Conservation (phyloP, 2,113 vertebrate species). For the Poecilia latipinna region DNA sequence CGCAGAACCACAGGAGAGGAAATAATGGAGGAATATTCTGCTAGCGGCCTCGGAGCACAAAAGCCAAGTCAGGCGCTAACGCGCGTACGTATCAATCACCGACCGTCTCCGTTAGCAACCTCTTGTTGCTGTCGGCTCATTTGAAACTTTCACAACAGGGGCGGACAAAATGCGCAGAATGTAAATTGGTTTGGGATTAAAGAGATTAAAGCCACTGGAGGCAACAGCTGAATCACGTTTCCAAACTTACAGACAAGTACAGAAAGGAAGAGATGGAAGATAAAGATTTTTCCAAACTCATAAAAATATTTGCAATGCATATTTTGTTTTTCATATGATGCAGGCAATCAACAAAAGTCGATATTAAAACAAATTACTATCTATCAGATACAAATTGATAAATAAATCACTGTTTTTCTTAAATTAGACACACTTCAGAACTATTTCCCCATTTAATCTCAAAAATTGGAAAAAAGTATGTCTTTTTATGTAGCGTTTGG, state of each 20-base stretch:
- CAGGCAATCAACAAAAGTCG: neutral
- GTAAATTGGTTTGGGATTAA: slow-evolving; percentile 32
- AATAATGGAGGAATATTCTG: slow-evolving; percentile 74
- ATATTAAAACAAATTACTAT: too few species aligned
- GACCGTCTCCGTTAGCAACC: slow-evolving; percentile 58
- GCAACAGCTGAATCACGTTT: too few species aligned
- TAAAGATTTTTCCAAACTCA: too few species aligned
- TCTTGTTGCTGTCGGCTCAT: slow-evolving; percentile 32
- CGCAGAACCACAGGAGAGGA: slow-evolving; percentile 70
- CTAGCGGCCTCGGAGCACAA: slow-evolving; percentile 66
- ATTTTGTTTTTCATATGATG: too few species aligned
- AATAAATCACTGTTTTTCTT: too few species aligned
- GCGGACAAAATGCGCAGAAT: slow-evolving; percentile 29
- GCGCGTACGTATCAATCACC: slow-evolving; percentile 48
- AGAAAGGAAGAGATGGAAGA: neutral
- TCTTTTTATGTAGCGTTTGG: neutral
- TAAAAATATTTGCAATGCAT: too few species aligned
- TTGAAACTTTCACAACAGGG: slow-evolving; percentile 37
- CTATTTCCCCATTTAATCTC: too few species aligned
- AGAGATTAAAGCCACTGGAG: slow-evolving; percentile 2
- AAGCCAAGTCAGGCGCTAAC: slow-evolving; percentile 65
- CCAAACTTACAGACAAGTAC: neutral
- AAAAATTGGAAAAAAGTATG: neutral
- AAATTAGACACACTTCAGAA: too few species aligned
- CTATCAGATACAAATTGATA: too few species aligned